phyloP scores from a whole-genome alignment of 2,113 vertebrate species.

The Numenius arquata region DNA sequence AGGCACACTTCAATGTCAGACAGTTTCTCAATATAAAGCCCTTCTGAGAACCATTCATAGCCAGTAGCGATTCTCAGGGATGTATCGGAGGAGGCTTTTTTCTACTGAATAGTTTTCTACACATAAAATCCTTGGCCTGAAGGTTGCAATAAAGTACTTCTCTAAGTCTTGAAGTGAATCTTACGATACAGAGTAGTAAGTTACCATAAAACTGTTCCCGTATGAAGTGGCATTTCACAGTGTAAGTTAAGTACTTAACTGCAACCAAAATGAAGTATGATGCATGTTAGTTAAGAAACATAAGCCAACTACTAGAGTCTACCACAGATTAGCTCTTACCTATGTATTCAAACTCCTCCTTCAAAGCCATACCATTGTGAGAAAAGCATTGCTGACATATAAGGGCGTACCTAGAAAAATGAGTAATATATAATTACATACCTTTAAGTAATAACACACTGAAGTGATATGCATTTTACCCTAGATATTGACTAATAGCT shows the following conservation, averaged over 20 bases:
- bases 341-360: constrained; percentile 97
- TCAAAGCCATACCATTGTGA: constrained; percentile 99
- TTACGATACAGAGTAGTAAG: background rate
- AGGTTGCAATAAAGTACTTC: background rate
- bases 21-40: constrained; percentile 37
- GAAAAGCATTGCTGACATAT: constrained; percentile 98
- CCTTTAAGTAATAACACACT: background rate
- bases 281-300: background rate
- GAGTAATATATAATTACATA: background rate
- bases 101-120: constrained; percentile 1
- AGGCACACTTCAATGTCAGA: background rate
- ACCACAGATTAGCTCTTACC: constrained; percentile 81
- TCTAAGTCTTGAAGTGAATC: background rate
- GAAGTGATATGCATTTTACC: background rate
- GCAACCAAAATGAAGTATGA: background rate
- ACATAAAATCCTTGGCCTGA: constrained; percentile 12
- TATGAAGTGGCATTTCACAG: background rate
- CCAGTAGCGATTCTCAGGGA: constrained; percentile 12
- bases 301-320: background rate
- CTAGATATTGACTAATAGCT: background rate
- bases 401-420: constrained; percentile 88
- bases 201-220: background rate
- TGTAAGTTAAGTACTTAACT: background rate
- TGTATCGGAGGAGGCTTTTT: background rate
- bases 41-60: constrained; percentile 32